A percentile compares a stretch with the other conserved stretches of the same genome.
Evolutionary conservation across 2,888 invertebrate genomes (phyloP).

Genomic region (Limulus polyphemus): DNA sequence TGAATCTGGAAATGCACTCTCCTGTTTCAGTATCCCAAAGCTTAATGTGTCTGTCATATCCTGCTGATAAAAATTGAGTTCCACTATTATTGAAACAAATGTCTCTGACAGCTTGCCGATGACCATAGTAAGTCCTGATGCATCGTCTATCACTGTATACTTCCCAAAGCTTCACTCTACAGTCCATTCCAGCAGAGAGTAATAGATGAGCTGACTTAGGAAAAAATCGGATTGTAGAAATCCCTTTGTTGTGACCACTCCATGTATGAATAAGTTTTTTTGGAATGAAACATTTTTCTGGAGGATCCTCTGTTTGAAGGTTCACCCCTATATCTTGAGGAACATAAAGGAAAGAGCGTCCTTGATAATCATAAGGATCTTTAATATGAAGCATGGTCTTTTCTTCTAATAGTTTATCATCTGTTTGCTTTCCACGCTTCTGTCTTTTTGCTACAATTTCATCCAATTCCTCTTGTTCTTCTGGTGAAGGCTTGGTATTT

Average conservation of each 20-base stretch:
- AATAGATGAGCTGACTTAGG: slow-evolving; percentile 87
- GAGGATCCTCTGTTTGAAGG: slow-evolving; percentile 70
- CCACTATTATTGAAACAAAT: slow-evolving; percentile 91
- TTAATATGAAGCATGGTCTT: slow-evolving; percentile 89
- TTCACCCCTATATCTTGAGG: slow-evolving; percentile 88
- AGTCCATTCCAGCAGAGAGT: slow-evolving; percentile 93
- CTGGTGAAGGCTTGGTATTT: slow-evolving; percentile 67
- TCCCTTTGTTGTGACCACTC: slow-evolving; percentile 93
- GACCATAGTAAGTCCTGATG: slow-evolving; percentile 87
- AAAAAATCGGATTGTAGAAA: slow-evolving; percentile 88
- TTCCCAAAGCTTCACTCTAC: slow-evolving; percentile 95
- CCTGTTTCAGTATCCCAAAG: slow-evolving; percentile 96
- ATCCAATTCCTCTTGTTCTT: slow-evolving; percentile 85
- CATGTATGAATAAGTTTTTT: slow-evolving; percentile 92
- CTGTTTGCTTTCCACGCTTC: slow-evolving; percentile 60
- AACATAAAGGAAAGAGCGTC: slow-evolving; percentile 80
- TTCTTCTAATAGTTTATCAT: slow-evolving; percentile 88
- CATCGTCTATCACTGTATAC: slow-evolving; percentile 90
- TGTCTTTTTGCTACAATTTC: slow-evolving; percentile 84
- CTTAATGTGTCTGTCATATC: slow-evolving; percentile 87
- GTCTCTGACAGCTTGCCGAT: slow-evolving; percentile 91
- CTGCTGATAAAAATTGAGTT: slow-evolving; percentile 81
- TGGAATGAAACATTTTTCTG: slow-evolving; percentile 89
- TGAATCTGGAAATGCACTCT: slow-evolving; percentile 53
- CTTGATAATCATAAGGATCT: slow-evolving; percentile 89